Percentiles rank a stretch among this genome's conserved stretches.
These are phyloP conservation scores for Whitmania pigra DNA, from an alignment of 1,140 invertebrate genomes.

Conservation along the genomic window DNA sequence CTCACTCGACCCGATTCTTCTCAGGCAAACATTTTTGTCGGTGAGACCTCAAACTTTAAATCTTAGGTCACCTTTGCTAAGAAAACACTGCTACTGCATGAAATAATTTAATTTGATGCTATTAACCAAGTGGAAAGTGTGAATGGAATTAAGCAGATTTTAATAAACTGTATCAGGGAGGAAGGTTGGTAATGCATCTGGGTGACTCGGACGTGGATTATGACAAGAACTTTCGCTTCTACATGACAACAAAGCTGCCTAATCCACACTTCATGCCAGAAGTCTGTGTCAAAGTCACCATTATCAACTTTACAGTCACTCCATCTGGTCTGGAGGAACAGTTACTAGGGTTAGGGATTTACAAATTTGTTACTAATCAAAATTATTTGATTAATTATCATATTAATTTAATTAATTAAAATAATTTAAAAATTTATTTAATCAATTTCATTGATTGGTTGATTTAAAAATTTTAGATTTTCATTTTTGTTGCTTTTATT, in stretches of 20 bases:
- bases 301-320: slow-evolving; percentile 44
- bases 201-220: slow-evolving; percentile 43
- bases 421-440: too few species aligned
- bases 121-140: too few species aligned
- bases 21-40: slow-evolving; percentile 43
- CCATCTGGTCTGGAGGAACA: slow-evolving; percentile 67
- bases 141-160: too few species aligned
- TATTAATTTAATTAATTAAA: too few species aligned
- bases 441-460: too few species aligned
- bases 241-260: slow-evolving; percentile 44
- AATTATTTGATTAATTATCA: too few species aligned
- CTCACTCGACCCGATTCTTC: slow-evolving; percentile 41
- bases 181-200: slow-evolving; percentile 39
- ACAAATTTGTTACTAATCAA: slow-evolving; percentile 3
- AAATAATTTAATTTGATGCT: too few species aligned
- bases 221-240: slow-evolving; percentile 53
- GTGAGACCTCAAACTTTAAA: slow-evolving; percentile 40
- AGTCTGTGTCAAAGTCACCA: slow-evolving; percentile 43
- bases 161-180: slow-evolving; percentile 30
- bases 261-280: slow-evolving; percentile 44
- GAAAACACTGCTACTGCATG: too few species aligned
- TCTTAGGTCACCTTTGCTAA: too few species aligned
- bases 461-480: too few species aligned
- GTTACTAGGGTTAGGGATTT: slow-evolving; percentile 47
- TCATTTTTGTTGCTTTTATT: too few species aligned